A percentile compares a stretch with the other conserved stretches of the same genome.
These are phyloP conservation scores for Eueremaeus valkanovi DNA, from an alignment of 2,888 invertebrate species.

Conservation along the genomic window DNA sequence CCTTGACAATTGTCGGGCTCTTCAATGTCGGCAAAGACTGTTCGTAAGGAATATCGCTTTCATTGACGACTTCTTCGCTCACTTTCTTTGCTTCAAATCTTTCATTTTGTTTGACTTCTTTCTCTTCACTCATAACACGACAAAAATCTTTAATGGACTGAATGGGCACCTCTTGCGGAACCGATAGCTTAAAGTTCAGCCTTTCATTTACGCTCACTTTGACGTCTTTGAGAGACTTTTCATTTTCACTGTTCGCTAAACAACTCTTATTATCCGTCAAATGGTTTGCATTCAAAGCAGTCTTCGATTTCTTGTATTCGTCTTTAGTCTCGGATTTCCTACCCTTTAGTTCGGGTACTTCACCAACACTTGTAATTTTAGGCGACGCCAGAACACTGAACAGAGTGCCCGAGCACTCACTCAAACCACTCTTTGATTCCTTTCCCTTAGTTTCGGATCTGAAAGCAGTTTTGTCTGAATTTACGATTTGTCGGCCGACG, in stretches of 20 bases:
- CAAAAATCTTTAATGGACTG: neutral
- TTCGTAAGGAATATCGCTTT: too few species aligned
- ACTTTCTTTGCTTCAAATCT: neutral
- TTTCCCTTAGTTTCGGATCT: neutral
- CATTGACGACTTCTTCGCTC: neutral
- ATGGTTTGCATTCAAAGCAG: neutral
- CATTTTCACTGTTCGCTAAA: neutral
- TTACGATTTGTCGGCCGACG: conserved; percentile 7
- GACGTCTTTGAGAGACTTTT: neutral
- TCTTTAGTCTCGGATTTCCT: neutral
- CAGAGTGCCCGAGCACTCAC: neutral
- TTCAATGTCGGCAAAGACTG: conserved; percentile 22
- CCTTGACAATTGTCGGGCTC: conserved; percentile 37
- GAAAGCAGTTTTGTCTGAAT: neutral
- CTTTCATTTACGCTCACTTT: neutral
- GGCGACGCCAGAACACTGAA: conserved; percentile 12
- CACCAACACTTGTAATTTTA: neutral
- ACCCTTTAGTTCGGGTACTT: neutral
- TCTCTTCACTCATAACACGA: conserved; percentile 15
- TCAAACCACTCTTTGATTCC: neutral
- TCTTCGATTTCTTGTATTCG: neutral
- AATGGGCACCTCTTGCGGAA: conserved; percentile 6
- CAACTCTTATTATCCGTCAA: neutral
- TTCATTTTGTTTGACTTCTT: neutral
- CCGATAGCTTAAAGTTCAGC: neutral